phyloP scores from a whole-genome alignment of 1,140 invertebrate species.

The Drosophila kurseongensis region DNA sequence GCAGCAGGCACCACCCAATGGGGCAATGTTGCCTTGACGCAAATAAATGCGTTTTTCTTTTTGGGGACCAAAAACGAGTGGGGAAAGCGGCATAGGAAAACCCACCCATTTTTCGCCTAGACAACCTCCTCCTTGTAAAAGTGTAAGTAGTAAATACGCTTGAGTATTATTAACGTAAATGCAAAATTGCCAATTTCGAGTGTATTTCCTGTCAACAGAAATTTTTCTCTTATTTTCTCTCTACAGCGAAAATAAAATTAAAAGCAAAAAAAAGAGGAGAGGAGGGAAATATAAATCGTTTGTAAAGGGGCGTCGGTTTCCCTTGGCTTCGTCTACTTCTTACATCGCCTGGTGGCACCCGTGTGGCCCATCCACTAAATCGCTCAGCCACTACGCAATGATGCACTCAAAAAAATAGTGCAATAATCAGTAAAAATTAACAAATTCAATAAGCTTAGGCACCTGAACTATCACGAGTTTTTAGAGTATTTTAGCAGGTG shows the following conservation, averaged over 20 bases:
- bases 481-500: no score
- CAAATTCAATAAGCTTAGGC: neutral
- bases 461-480: neutral
- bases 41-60: constrained; percentile 57
- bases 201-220: constrained; percentile 85
- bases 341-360: constrained; percentile 56
- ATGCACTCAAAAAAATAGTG: constrained; percentile 1
- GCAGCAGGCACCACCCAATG: neutral
- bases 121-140: constrained; percentile 39
- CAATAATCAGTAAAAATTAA: no score
- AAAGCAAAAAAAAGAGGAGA: constrained; percentile 6
- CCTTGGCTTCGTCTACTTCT: constrained; percentile 8
- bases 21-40: constrained; percentile 27
- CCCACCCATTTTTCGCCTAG: constrained; percentile 61
- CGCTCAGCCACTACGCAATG: constrained; percentile 58
- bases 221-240: constrained; percentile 57
- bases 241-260: constrained; percentile 51
- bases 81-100: neutral
- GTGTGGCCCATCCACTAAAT: constrained; percentile 56
- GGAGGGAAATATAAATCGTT: constrained; percentile 19
- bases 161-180: constrained; percentile 85
- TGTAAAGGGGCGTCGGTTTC: constrained; percentile 32
- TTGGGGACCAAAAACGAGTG: constrained; percentile 16
- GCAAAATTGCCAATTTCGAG: constrained; percentile 85
- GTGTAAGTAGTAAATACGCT: constrained; percentile 83